Percentiles rank a stretch among this genome's conserved stretches.
Conservation (phyloP, 2,797 vertebrate genomes). For the Apogon talboti region DNA sequence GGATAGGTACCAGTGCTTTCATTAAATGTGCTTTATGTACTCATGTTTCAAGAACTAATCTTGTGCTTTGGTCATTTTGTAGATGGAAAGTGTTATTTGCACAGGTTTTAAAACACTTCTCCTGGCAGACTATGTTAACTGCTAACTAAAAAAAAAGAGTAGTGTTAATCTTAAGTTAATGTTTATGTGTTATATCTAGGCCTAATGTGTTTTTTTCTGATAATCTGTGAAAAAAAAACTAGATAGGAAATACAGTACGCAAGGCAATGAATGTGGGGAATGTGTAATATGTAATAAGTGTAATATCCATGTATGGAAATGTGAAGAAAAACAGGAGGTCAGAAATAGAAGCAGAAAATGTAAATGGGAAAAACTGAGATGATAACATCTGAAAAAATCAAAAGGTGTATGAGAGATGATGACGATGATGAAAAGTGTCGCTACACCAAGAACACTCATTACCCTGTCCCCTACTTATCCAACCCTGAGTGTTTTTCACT, state of each 20-base stretch:
- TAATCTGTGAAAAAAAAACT: no score
- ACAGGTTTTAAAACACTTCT: constrained; percentile 19
- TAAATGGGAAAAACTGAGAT: constrained; percentile 27
- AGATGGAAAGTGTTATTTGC: constrained; percentile 13
- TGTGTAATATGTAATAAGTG: no score
- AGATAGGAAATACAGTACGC: no score
- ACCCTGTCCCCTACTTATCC: constrained; percentile 45
- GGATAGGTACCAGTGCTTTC: background rate
- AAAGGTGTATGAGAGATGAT: constrained; percentile 18
- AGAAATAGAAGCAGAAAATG: constrained; percentile 2
- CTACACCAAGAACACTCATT: constrained; percentile 56
- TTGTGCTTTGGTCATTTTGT: constrained; percentile 19
- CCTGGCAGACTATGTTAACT: no score
- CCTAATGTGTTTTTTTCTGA: no score
- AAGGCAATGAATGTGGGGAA: no score
- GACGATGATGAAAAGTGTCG: constrained; percentile 46
- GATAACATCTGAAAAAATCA: constrained; percentile 14
- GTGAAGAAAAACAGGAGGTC: background rate
- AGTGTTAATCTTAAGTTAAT: no score
- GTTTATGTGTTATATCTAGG: no score
- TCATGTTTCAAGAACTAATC: constrained; percentile 26
- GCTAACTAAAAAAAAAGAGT: no score
- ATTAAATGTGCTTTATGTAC: constrained; percentile 1
- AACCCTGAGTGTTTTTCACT: constrained; percentile 37
- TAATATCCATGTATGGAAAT: no score